These are phyloP conservation scores for Hippocampus barbouri DNA, from an alignment of 2,113 vertebrate species.

Conservation along the genomic window DNA sequence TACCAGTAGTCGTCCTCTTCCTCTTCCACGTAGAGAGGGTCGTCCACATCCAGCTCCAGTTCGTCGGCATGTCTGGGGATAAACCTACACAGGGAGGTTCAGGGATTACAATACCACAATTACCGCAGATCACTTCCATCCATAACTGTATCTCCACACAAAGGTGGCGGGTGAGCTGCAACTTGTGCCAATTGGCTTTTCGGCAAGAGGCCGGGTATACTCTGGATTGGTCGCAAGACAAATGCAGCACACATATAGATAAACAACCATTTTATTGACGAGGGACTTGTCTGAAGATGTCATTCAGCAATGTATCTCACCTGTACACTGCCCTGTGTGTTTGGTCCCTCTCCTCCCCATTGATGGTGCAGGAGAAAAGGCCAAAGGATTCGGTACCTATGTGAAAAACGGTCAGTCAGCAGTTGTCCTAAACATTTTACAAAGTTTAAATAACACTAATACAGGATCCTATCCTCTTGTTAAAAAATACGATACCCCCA, in stretches of 20 bases:
- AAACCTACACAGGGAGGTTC: slow-evolving; percentile 74
- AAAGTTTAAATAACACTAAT: background rate
- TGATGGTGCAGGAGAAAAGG: slow-evolving; percentile 90
- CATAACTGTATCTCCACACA: background rate
- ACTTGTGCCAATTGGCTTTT: background rate
- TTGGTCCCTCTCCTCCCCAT: slow-evolving; percentile 91
- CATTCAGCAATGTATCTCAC: slow-evolving; percentile 44
- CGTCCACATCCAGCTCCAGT: slow-evolving; percentile 91
- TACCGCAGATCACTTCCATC: background rate
- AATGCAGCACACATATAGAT: background rate
- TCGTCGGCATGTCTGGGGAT: slow-evolving; percentile 93
- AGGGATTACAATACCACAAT: background rate
- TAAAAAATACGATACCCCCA: background rate
- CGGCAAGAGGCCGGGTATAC: background rate
- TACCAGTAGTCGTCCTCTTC: slow-evolving; percentile 98
- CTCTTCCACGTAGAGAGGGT: slow-evolving; percentile 88
- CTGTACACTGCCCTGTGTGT: slow-evolving; percentile 89
- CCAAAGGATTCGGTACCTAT: slow-evolving; percentile 96
- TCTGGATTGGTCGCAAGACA: background rate
- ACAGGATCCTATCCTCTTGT: background rate
- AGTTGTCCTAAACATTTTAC: background rate
- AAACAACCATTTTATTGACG: background rate
- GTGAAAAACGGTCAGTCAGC: slow-evolving; percentile 10
- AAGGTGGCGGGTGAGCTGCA: background rate
- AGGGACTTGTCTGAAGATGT: background rate